Percentiles rank a stretch among this genome's conserved stretches.
phyloP scores from a whole-genome alignment of 2,113 vertebrate genomes.

The Pituophis catenifer region DNA sequence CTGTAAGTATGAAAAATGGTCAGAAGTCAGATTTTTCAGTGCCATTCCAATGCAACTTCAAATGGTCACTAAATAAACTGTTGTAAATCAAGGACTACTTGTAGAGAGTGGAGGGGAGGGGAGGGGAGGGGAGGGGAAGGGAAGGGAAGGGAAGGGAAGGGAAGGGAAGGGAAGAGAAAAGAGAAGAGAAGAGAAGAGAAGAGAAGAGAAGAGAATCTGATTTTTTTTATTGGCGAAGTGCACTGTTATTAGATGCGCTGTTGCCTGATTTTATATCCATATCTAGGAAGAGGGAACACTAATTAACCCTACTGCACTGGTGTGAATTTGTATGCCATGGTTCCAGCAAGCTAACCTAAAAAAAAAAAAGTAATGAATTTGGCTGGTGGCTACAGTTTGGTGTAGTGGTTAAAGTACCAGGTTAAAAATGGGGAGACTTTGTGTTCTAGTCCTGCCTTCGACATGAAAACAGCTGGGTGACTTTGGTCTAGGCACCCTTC shows the following conservation, averaged over 20 bases:
- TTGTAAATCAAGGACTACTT: background rate
- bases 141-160: rapidly evolving
- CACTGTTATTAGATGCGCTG: background rate
- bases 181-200: too few species aligned
- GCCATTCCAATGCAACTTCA: background rate
- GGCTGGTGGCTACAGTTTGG: background rate
- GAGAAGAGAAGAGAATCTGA: too few species aligned
- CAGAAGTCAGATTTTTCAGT: background rate
- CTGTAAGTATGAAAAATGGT: background rate
- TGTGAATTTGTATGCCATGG: background rate
- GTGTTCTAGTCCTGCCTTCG: background rate
- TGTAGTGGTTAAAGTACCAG: background rate
- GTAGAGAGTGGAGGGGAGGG: too few species aligned
- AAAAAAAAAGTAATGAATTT: background rate
- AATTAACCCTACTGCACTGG: background rate
- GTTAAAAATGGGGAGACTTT: background rate
- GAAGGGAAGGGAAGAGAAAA: too few species aligned
- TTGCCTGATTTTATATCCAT: background rate
- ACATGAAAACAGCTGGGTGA: background rate
- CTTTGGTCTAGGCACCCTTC: background rate
- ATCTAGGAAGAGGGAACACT: background rate
- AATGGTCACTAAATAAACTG: background rate
- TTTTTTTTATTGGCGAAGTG: too few species aligned
- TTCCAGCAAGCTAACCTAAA: background rate
- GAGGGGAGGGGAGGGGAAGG: rapidly evolving